Evolutionary conservation across 2,888 invertebrate species (phyloP).

Genomic region (Calliphora vomitoria): DNA sequence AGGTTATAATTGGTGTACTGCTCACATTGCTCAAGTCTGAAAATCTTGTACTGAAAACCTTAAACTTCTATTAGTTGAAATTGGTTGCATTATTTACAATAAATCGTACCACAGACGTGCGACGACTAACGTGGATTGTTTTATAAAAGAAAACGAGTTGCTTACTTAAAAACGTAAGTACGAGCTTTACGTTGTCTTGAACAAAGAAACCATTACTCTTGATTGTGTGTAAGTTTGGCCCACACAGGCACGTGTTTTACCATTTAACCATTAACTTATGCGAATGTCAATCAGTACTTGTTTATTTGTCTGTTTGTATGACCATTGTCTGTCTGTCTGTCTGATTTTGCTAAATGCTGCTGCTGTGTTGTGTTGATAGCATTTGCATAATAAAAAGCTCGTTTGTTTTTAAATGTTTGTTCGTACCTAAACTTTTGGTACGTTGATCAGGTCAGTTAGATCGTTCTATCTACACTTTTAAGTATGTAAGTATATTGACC

Average conservation of each 20-base stretch:
- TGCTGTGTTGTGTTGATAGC: slow-evolving; percentile 20
- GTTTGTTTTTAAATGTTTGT: slow-evolving; percentile 41
- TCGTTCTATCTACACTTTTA: too few species aligned
- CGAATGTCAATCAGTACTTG: slow-evolving; percentile 67
- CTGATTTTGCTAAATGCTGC: slow-evolving; percentile 25
- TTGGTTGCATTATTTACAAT: too few species aligned
- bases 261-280: slow-evolving; percentile 56
- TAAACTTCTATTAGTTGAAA: too few species aligned
- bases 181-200: not conserved
- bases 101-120: too few species aligned
- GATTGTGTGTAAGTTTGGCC: slow-evolving; percentile 54
- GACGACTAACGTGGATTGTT: too few species aligned
- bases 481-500: too few species aligned
- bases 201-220: slow-evolving; percentile 15
- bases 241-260: slow-evolving; percentile 60
- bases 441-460: too few species aligned
- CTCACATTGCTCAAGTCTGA: too few species aligned
- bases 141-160: too few species aligned
- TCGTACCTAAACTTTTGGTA: slow-evolving; percentile 33
- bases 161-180: not conserved
- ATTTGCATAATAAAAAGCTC: slow-evolving; percentile 66
- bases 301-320: slow-evolving; percentile 48
- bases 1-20: too few species aligned
- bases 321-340: not conserved
- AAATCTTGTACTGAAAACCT: too few species aligned